These are phyloP conservation scores for Varroa destructor DNA, from an alignment of 1,140 invertebrate genomes.

Conservation along the genomic window DNA sequence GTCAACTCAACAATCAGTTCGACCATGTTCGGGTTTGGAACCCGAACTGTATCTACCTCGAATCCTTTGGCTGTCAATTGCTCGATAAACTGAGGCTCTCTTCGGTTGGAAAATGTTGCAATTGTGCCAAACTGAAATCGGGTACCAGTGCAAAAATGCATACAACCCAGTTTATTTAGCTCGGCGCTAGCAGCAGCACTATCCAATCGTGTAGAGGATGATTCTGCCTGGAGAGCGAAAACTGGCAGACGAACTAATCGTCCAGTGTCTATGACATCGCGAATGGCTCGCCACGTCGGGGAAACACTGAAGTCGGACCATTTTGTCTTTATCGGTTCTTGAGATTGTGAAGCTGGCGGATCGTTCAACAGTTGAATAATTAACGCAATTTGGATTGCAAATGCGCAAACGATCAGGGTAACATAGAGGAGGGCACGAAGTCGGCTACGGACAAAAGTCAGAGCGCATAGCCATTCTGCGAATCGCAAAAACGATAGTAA, in stretches of 20 bases:
- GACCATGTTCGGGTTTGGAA: constrained; percentile 21
- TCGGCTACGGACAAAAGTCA: not conserved
- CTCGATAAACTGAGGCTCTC: constrained; percentile 10
- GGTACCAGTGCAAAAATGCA: not conserved
- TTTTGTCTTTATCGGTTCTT: no score
- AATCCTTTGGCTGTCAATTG: not conserved
- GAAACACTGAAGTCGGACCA: not conserved
- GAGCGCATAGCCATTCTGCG: constrained; percentile 4
- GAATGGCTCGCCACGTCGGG: not conserved
- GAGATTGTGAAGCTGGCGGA: not conserved
- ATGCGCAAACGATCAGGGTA: not conserved
- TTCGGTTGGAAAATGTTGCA: not conserved
- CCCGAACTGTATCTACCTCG: constrained; percentile 17
- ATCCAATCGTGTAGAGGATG: no score
- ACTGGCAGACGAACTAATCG: constrained; percentile 4
- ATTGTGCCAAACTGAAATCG: constrained; percentile 18
- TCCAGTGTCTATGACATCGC: constrained; percentile 1
- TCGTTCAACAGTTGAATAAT: not conserved
- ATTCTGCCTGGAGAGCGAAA: not conserved
- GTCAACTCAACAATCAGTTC: not conserved
- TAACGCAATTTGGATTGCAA: not conserved
- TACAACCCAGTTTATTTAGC: not conserved
- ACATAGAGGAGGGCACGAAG: not conserved
- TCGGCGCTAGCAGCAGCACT: not conserved
- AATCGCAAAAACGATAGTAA: not conserved